These are phyloP conservation scores for Rhagium mordax DNA, from an alignment of 2,888 invertebrate species.

Conservation along the genomic window DNA sequence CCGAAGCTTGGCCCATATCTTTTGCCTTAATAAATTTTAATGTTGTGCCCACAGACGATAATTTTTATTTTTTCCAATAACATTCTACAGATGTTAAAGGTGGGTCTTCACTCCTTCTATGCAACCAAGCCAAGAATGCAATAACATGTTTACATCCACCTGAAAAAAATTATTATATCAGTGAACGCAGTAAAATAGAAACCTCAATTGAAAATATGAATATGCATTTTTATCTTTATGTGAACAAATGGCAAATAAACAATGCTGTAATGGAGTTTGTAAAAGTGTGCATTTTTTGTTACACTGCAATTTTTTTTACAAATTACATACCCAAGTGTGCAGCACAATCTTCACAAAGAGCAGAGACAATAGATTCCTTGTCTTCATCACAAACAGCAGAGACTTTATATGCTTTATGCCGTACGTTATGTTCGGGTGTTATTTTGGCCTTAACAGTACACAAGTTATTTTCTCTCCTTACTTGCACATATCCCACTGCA, in stretches of 20 bases:
- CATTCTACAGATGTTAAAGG: constrained; percentile 8
- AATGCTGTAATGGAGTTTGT: neutral
- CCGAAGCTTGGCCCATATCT: neutral
- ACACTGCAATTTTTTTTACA: too few relatives aligned
- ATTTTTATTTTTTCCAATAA: constrained; percentile 18
- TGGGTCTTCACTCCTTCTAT: constrained; percentile 26
- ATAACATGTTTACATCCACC: too few relatives aligned
- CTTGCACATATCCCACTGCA: constrained; percentile 27
- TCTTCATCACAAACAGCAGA: neutral
- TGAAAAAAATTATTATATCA: too few relatives aligned
- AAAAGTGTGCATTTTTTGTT: neutral
- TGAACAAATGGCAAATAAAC: neutral
- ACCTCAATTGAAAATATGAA: constrained; percentile 1
- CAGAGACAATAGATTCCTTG: neutral
- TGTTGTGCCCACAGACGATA: constrained; percentile 1
- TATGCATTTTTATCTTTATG: neutral
- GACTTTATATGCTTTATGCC: neutral
- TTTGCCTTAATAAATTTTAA: constrained; percentile 3
- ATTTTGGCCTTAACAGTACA: too few relatives aligned
- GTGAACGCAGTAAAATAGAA: constrained; percentile 11
- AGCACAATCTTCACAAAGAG: neutral
- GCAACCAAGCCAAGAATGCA: neutral
- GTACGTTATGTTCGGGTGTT: too few relatives aligned
- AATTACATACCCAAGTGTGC: neutral
- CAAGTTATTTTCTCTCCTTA: neutral